Evolutionary conservation across 2,888 invertebrate genomes (phyloP).

Genomic region (Cosmopolites sordidus): DNA sequence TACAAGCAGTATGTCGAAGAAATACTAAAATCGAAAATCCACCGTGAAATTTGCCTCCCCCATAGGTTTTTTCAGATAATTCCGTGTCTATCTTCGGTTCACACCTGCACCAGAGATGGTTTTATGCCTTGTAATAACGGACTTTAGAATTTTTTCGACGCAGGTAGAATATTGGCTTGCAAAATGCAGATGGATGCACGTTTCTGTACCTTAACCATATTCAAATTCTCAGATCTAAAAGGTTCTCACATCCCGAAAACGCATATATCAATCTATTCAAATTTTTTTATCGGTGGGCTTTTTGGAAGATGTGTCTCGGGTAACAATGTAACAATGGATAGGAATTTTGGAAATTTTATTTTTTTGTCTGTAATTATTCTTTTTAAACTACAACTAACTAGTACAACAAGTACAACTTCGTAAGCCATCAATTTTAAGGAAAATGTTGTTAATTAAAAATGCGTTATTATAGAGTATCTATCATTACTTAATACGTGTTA

Average conservation of each 20-base stretch:
- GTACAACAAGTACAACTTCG: no score
- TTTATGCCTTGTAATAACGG: constrained; percentile 31
- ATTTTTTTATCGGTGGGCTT: constrained; percentile 20
- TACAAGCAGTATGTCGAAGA: no score
- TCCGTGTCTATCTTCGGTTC: constrained; percentile 36
- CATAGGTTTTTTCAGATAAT: constrained; percentile 34
- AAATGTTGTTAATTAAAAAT: no score
- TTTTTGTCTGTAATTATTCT: no score
- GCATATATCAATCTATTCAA: constrained; percentile 28
- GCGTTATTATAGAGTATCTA: no score
- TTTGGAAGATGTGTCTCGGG: no score
- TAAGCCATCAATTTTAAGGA: no score
- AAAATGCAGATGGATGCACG: constrained; percentile 26
- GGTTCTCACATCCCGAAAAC: constrained; percentile 17
- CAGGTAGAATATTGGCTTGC: constrained; percentile 37
- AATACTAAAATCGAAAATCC: no score
- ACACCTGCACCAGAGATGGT: constrained; percentile 41
- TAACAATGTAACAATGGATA: no score
- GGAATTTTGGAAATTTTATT: no score
- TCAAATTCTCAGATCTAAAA: constrained; percentile 21
- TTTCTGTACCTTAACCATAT: constrained; percentile 18
- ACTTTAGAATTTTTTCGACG: constrained; percentile 31
- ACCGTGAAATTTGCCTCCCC: constrained; percentile 29
- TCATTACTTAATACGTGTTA: no score
- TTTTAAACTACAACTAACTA: no score